A percentile compares a stretch with the other conserved stretches of the same genome.
phyloP scores from a whole-genome alignment of 1,140 invertebrate genomes.

The Lanistes nyassanus region DNA sequence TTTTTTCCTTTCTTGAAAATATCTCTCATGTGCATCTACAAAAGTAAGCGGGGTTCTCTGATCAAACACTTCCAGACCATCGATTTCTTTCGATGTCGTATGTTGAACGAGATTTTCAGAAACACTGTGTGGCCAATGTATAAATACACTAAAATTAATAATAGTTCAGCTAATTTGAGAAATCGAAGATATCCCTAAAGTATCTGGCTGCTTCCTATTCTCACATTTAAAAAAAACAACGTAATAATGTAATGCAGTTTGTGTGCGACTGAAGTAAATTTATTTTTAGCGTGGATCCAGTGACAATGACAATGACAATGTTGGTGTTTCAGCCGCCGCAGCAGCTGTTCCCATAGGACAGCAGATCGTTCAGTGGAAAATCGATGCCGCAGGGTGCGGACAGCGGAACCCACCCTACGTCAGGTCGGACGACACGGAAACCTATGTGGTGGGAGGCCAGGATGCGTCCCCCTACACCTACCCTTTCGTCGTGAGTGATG shows the following conservation, averaged over 20 bases:
- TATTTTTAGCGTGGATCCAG: neutral
- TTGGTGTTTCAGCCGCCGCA: neutral
- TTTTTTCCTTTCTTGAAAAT: too few relatives aligned
- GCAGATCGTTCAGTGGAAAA: neutral
- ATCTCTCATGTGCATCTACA: too few relatives aligned
- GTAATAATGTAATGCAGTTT: neutral
- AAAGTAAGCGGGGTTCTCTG: too few relatives aligned
- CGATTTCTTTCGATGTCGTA: too few relatives aligned
- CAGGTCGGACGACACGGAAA: neutral
- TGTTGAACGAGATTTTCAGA: too few relatives aligned
- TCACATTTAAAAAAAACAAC: neutral
- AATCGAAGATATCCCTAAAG: too few relatives aligned
- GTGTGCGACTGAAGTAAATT: neutral
- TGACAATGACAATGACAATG: neutral
- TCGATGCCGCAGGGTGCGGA: constrained; percentile 3
- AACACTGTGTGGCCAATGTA: too few relatives aligned
- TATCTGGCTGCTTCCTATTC: too few relatives aligned
- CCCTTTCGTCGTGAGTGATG: constrained; percentile 15
- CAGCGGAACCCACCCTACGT: neutral
- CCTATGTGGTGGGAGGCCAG: neutral
- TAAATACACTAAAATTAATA: too few relatives aligned
- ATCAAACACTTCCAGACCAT: too few relatives aligned
- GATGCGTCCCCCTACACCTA: constrained; percentile 15
- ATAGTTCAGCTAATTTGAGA: too few relatives aligned
- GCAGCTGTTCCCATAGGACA: neutral